Evolutionary conservation across 2,888 invertebrate genomes (phyloP).

Genomic region (Melikaiella ostensackeni): DNA sequence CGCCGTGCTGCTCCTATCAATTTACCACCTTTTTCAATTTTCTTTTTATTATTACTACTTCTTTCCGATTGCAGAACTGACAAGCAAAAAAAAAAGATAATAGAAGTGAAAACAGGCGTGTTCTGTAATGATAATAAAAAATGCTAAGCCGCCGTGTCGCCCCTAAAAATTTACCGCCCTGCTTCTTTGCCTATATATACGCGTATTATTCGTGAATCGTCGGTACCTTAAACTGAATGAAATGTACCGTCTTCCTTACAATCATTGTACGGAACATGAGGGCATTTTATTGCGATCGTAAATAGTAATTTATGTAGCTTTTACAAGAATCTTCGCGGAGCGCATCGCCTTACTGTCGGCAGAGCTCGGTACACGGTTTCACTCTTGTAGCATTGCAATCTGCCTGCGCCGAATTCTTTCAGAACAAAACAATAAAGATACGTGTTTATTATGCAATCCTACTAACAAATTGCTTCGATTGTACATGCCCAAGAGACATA

Average conservation of each 20-base stretch:
- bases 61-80: no score
- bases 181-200: background rate
- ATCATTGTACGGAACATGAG: slow-evolving; percentile 31
- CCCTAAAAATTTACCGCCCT: no score
- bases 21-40: no score
- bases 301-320: slow-evolving; percentile 39
- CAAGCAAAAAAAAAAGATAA: no score
- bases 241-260: slow-evolving; percentile 34
- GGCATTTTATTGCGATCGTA: slow-evolving; percentile 37
- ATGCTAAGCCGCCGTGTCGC: no score
- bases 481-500: slow-evolving; percentile 12
- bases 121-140: no score
- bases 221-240: slow-evolving; percentile 23
- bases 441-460: slow-evolving; percentile 36
- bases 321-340: slow-evolving; percentile 35
- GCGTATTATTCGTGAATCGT: slow-evolving; percentile 18
- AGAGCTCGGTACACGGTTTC: slow-evolving; percentile 13
- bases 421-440: slow-evolving; percentile 35
- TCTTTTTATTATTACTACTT: no score
- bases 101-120: no score
- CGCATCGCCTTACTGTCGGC: slow-evolving; percentile 27
- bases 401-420: slow-evolving; percentile 30
- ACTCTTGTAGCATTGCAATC: slow-evolving; percentile 1
- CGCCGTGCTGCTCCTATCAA: no score
- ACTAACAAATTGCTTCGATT: slow-evolving; percentile 39